Base-by-base conservation (phyloP, 1,140 invertebrate genomes). In the Drosophila dunni region DNA sequence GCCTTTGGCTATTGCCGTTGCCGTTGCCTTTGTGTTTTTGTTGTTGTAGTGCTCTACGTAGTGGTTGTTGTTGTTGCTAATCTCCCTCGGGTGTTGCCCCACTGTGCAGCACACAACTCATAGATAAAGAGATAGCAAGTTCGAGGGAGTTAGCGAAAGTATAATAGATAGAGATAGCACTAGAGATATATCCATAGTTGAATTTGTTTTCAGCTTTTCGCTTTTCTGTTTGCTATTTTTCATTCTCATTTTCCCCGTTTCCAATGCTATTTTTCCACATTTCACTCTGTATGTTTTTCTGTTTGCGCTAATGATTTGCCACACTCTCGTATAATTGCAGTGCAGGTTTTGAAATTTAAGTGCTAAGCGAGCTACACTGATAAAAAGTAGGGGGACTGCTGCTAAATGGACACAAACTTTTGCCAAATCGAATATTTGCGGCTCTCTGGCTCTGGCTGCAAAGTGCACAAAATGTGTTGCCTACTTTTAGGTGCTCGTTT, bases 281-380 rank as follows among this genome's bases (percentile, higher is more conserved):
- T 29, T 11, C n/a, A 36, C 15, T 50, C 20, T 71, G 17, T 20
- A 2, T 54, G 58, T 34, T 74, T 46, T 54, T 8, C 36, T 53
- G 42, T 54, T 71, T 60, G 42, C 42, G 50, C 40, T 65, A 45
- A 45, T 67, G 69, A 73, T 73, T 67, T 77, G 56, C 60, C 61
- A 72, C 56, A 78, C 81, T 81, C 67, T 58, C 67, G 48, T 56
- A 88, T 85, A 85, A 85, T 85, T 85, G 88, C 72, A 62, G 17
- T 46, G 69, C 65, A 61, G 67, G 71, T 64, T 70, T 70, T 83
- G 71, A 73, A 84, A 68, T 83, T 84, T 73, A 15, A 67, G 57
- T 54, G 44, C 42, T 2, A 15, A 45, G 24, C 24, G 3, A 3
- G 24, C 24, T 29, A 6, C 24, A 29, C 24, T 29, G 24, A 2